Evolutionary conservation across 1,140 invertebrate species (phyloP), one percentile per base, ranked within the genome.

Genomic region (Macrosteles quadrilineatus): DNA sequence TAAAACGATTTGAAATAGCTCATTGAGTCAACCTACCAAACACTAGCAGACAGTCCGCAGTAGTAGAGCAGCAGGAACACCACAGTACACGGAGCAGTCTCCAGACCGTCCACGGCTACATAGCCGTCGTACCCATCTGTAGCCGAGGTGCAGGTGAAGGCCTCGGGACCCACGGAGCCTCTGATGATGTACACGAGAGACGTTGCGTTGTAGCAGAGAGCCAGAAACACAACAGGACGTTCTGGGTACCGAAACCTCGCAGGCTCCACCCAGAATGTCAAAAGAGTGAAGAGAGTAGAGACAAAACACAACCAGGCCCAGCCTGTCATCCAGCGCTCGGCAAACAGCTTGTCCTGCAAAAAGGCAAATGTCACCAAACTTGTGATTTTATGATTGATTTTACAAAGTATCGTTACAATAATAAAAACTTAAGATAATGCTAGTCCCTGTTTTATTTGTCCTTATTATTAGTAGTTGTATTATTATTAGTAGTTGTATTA

Each of bases 31-130:
- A 36, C 32, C 14, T 36, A 36, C 32, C 91, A 96, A 19, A 91
- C 85, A 75, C 88, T 87, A 69, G 89, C 90, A 30, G 92, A 87
- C 74, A 93, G 74, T 25, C 85, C 89, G 74, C 95, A 90, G 81
- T 94, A 97, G 77, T 95, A 94, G 0, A 91, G 88, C 2, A 92
- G 83, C 0, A 96, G 84, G 81, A 95, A 96, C 75, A 93, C 90
- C 30, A 93, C 87, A 59, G 94, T 88, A 79, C 94, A 97, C 19
- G 91, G 88, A 0, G 91, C 87, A 68, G 91, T 91, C 75, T 89
- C 90, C 64, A 89, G 80, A 12, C 88, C 93, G 78, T 89, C 90
- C 68, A 88, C 85, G 40, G 90, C 84, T 27, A 85, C 76, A 69
- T 83, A 83, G 74, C 81, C 81, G 32, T 80, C 77, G 47, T 79